Conservation (phyloP, 1,140 invertebrate species). For the Harlomillsia oculata region DNA sequence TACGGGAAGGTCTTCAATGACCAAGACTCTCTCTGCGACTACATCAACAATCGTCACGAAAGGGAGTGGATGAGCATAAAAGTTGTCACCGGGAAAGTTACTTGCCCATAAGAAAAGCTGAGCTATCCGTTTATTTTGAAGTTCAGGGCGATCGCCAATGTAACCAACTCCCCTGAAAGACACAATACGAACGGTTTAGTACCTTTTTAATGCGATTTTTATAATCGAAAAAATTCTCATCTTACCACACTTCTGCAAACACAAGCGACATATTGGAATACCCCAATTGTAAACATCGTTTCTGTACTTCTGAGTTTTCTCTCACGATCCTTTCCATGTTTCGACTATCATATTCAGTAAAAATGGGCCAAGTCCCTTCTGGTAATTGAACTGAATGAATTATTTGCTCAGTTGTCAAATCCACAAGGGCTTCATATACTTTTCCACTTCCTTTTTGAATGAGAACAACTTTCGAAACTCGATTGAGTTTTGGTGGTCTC, state of each 20-base stretch:
- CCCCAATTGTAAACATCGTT: neutral
- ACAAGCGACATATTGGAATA: neutral
- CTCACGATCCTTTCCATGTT: neutral
- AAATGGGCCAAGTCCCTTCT: too few relatives aligned
- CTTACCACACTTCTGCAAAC: neutral
- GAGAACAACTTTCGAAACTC: too few relatives aligned
- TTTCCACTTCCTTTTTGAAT: too few relatives aligned
- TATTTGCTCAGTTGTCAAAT: too few relatives aligned
- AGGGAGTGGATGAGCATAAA: constrained; percentile 18
- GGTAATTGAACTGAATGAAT: too few relatives aligned
- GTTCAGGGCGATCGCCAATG: constrained; percentile 12
- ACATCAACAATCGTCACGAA: constrained; percentile 18
- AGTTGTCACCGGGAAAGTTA: constrained; percentile 10
- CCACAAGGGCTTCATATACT: too few relatives aligned
- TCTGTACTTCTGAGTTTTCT: neutral
- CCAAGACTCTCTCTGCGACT: neutral
- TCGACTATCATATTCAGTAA: neutral
- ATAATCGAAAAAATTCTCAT: neutral
- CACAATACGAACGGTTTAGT: neutral
- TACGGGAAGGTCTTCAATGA: constrained; percentile 9
- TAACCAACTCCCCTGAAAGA: constrained; percentile 15
- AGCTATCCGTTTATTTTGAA: neutral
- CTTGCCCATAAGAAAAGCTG: constrained; percentile 15
- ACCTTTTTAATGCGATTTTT: neutral
- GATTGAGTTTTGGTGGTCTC: too few relatives aligned